phyloP scores from a whole-genome alignment of 2,797 vertebrate species.

The Chiroxiphia lanceolata region DNA sequence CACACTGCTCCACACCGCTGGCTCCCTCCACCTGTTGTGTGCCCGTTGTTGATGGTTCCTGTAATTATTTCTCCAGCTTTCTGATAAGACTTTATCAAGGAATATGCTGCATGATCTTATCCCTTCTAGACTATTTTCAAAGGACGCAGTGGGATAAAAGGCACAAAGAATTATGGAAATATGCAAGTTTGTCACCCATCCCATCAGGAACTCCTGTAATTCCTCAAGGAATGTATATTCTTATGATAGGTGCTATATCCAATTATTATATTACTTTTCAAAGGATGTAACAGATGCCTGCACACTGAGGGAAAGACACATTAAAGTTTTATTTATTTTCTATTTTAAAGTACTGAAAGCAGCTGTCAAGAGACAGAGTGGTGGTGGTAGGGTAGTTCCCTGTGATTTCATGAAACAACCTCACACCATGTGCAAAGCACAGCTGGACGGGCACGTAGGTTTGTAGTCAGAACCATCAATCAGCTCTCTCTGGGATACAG shows the following conservation, averaged over 20 bases:
- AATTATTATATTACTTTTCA: background rate
- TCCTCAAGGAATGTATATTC: background rate
- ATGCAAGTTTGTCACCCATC: background rate
- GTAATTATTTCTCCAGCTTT: background rate
- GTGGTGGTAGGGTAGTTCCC: background rate
- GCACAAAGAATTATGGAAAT: background rate
- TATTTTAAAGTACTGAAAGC: background rate
- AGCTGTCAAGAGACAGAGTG: background rate
- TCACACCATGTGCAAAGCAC: background rate
- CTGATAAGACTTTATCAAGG: background rate
- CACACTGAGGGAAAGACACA: background rate
- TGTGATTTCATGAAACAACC: background rate
- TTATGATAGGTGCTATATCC: background rate
- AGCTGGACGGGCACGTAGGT: background rate
- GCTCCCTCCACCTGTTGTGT: slow-evolving; percentile 1
- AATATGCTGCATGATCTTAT: background rate
- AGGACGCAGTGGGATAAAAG: background rate
- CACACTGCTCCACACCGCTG: background rate
- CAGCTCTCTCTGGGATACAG: background rate
- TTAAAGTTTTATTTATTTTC: background rate
- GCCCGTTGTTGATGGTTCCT: background rate
- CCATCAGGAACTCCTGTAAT: background rate
- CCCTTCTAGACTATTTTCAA: background rate
- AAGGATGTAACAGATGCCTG: background rate
- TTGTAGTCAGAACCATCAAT: background rate